phyloP scores from a whole-genome alignment of 2,888 invertebrate species.

The Mamestra brassicae region DNA sequence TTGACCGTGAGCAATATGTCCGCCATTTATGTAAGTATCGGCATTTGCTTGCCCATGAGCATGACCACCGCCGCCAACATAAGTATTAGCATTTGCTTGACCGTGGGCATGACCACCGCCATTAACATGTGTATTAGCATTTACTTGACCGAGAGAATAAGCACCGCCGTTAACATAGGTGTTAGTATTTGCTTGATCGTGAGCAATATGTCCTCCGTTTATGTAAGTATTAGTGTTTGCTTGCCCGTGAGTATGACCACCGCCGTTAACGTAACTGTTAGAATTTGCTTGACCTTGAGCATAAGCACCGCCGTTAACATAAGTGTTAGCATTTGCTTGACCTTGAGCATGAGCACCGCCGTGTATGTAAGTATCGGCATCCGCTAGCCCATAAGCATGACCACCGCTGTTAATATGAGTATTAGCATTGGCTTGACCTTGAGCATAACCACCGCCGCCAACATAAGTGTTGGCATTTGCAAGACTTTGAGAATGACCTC shows the following conservation, averaged over 20 bases:
- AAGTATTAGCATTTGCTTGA: not conserved
- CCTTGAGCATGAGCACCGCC: not conserved
- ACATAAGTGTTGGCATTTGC: not conserved
- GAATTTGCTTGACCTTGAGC: not conserved
- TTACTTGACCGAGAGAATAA: not conserved
- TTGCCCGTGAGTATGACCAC: not conserved
- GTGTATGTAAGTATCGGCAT: fast-evolving
- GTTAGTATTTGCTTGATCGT: not conserved
- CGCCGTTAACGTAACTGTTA: fast-evolving
- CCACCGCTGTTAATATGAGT: fast-evolving
- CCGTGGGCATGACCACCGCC: not conserved
- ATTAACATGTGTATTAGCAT: not conserved
- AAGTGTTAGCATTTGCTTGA: not conserved
- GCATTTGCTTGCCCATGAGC: not conserved
- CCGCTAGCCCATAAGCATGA: not conserved
- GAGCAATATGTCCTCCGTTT: not conserved
- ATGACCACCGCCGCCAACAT: fast-evolving
- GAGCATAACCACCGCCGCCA: not conserved
- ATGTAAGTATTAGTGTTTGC: not conserved
- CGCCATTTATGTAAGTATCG: not conserved
- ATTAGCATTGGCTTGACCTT: not conserved
- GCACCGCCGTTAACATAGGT: not conserved
- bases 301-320: not conserved
- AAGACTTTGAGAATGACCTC: fast-evolving
- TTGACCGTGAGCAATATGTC: not conserved